phyloP scores from a whole-genome alignment of 2,888 invertebrate genomes.

The Brenthis ino region DNA sequence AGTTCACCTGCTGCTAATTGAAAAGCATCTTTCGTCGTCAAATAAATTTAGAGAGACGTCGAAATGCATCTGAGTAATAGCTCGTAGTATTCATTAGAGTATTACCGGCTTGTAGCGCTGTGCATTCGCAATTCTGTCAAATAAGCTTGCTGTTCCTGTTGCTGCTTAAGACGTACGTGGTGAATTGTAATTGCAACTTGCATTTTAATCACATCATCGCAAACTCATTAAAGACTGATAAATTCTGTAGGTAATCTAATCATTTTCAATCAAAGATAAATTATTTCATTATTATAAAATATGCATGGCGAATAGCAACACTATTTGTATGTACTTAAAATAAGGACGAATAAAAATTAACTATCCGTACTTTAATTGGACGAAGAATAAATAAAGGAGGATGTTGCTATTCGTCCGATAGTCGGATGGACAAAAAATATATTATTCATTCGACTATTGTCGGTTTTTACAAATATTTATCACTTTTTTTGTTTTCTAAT shows the following conservation, averaged over 20 bases:
- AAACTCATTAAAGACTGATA: slow-evolving; percentile 13
- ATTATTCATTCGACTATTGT: no score
- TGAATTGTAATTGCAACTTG: slow-evolving; percentile 31
- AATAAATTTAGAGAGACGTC: slow-evolving; percentile 22
- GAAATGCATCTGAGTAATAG: slow-evolving; percentile 28
- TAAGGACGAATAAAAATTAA: no score
- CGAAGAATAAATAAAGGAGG: no score
- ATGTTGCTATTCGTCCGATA: no score
- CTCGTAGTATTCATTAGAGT: slow-evolving; percentile 29
- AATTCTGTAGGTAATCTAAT: background rate
- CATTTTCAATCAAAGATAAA: no score
- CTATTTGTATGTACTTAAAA: no score
- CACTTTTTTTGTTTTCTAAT: no score
- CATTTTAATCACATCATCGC: slow-evolving; percentile 20
- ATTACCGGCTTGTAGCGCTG: slow-evolving; percentile 29
- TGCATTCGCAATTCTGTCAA: slow-evolving; percentile 34
- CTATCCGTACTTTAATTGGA: no score
- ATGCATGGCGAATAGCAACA: no score
- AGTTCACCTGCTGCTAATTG: slow-evolving; percentile 15
- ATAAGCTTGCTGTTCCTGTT: slow-evolving; percentile 32
- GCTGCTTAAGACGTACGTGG: slow-evolving; percentile 31
- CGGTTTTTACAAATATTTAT: no score
- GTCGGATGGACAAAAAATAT: no score
- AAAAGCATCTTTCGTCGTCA: slow-evolving; percentile 9
- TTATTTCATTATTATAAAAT: no score